A percentile compares a stretch with the other conserved stretches of the same genome.
These are phyloP conservation scores for Smutsia gigantea DNA, from an alignment of 2,797 vertebrate genomes.

Conservation along the genomic window DNA sequence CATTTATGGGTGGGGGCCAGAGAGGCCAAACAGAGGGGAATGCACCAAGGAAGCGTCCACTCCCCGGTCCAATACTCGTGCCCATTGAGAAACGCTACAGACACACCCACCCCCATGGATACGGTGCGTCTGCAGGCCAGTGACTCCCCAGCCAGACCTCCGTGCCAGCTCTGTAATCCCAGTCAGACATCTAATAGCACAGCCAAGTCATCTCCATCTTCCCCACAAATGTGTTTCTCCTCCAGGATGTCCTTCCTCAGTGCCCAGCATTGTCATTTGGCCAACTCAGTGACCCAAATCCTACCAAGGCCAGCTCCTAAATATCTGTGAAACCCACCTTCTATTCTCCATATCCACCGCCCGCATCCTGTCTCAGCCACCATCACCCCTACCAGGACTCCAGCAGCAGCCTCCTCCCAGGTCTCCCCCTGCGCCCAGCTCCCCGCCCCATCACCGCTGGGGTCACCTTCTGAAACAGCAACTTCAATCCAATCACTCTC, in stretches of 20 bases:
- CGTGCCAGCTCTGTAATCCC: background rate
- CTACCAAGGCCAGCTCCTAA: background rate
- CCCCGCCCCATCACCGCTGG: background rate
- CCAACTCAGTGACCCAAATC: background rate
- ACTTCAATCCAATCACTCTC: background rate
- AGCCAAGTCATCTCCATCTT: too few species aligned
- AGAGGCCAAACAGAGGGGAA: background rate
- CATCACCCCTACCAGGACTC: background rate
- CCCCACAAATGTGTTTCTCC: background rate
- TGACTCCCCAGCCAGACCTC: background rate
- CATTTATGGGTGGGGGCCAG: background rate
- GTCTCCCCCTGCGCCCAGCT: too few species aligned
- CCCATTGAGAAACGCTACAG: fast-evolving
- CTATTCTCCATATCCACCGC: background rate
- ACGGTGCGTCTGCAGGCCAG: background rate
- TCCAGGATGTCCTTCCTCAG: background rate
- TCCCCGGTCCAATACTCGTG: background rate
- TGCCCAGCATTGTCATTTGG: background rate
- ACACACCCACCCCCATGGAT: background rate
- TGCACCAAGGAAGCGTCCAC: background rate
- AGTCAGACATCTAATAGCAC: background rate
- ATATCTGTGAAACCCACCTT: background rate
- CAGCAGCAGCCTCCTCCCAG: background rate
- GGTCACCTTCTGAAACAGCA: background rate
- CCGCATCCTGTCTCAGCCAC: background rate